Evolutionary conservation across 1,140 invertebrate genomes (phyloP), one percentile per base, ranked within the genome.

Genomic region (Drosophila pseudoananassae): DNA sequence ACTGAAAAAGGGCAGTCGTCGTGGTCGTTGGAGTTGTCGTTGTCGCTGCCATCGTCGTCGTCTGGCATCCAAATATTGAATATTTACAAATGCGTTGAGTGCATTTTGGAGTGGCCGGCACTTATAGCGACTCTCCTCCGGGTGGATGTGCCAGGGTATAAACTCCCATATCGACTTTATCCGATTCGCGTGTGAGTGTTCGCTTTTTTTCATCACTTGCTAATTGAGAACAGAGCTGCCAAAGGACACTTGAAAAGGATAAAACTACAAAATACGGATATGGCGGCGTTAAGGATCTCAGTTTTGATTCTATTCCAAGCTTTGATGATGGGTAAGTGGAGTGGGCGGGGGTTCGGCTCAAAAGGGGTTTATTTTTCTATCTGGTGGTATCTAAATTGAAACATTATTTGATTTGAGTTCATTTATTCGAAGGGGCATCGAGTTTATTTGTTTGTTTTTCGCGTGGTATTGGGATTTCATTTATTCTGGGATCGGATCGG

Each of bases 21-120:
- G 27, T 46, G 46, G 15, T 54, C 61, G 52, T 46, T 46, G 53
- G 23, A 52, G 23, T 52, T 27, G 31, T 45, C 51, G 50, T 23
- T 47, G 29, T 40, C 38, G 33, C 38, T 38, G 47, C 25, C 12
- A 31, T 25, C 40, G 31, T 27, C 25, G 43, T 78, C 50, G 38
- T 68, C 61, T 63, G 80, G 56, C 76, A 76, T 66, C 83, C 83
- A 87, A 89, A 88, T 88, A 88, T 88, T 88, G 78, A 88, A 88
- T 88, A 88, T 88, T 88, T 88, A 88, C 83, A 88, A 77, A 88
- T 88, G 84, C 83, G 69, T 88, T 88, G 84, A 88, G 83, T 88
- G 83, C 78, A 83, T 66, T 77, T 83, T 88, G 76, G 83, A 88
- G 83, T 88, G 83, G 59, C 68, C 66, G 83, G 74, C 74, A 76